A percentile compares a stretch with the other conserved stretches of the same genome.
Evolutionary conservation across 92 coral and sea anemone genomes (phyloP).

Genomic region (Metridium senile): DNA sequence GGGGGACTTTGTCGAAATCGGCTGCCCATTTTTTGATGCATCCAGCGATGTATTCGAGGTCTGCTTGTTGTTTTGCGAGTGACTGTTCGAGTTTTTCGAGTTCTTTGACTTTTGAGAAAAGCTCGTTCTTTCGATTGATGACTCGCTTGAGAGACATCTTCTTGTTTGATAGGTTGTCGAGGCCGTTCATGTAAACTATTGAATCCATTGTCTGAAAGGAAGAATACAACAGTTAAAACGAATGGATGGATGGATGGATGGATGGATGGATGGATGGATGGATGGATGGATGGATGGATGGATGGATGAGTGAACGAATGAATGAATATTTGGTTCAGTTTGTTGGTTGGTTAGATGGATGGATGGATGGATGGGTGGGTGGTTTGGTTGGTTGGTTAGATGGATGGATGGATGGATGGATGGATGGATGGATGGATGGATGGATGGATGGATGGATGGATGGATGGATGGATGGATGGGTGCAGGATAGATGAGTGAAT

Average conservation of each 20-base stretch:
- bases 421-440: too few species aligned
- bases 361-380: conserved; percentile 3
- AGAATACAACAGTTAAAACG: not conserved
- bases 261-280: not conserved
- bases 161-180: conserved; percentile 50
- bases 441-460: too few species aligned
- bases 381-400: not conserved
- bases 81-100: conserved; percentile 72
- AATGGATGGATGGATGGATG: not conserved
- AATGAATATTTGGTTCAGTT: too few species aligned
- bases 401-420: not conserved
- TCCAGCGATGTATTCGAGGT: conserved; percentile 59
- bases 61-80: conserved; percentile 62
- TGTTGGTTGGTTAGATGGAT: too few species aligned
- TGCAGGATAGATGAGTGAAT: not conserved
- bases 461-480: not conserved
- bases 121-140: conserved; percentile 53
- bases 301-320: not conserved
- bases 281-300: not conserved
- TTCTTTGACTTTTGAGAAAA: conserved; percentile 51
- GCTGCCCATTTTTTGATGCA: conserved; percentile 69
- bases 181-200: conserved; percentile 69
- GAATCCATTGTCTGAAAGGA: conserved; percentile 64
- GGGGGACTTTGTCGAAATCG: conserved; percentile 73
- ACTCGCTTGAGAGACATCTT: conserved; percentile 77